phyloP scores from a whole-genome alignment of 92 coral and sea anemone genomes.

The Bergia sp. region DNA sequence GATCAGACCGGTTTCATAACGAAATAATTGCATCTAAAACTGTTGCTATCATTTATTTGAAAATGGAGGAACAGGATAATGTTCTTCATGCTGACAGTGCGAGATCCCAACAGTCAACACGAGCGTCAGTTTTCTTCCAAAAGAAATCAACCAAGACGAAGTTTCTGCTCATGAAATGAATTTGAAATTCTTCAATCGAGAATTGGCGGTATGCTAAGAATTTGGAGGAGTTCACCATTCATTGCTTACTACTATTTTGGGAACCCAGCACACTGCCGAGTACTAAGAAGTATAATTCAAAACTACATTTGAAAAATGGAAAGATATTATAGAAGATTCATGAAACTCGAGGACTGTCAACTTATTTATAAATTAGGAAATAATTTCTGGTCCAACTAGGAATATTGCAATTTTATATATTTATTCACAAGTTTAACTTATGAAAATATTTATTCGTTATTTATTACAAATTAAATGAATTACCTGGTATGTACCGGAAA shows the following conservation, averaged over 20 bases:
- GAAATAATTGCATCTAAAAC: background rate
- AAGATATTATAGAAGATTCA: background rate
- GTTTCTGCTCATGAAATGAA: background rate
- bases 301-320: no score
- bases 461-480: background rate
- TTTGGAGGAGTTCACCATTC: no score
- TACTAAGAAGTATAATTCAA: no score
- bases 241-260: background rate
- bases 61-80: background rate
- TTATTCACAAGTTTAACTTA: background rate
- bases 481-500: background rate
- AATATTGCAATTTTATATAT: conserved; percentile 5
- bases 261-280: no score
- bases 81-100: background rate
- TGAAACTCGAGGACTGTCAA: background rate
- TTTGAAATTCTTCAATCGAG: background rate
- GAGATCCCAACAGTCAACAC: background rate
- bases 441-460: conserved; percentile 19
- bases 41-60: background rate
- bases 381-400: background rate
- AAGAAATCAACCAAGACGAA: background rate
- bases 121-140: background rate
- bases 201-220: background rate
- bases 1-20: conserved; percentile 5
- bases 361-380: no score